A percentile compares a stretch with the other conserved stretches of the same genome.
phyloP scores from a whole-genome alignment of 2,888 invertebrate species.

The Temnothorax rugatulus region DNA sequence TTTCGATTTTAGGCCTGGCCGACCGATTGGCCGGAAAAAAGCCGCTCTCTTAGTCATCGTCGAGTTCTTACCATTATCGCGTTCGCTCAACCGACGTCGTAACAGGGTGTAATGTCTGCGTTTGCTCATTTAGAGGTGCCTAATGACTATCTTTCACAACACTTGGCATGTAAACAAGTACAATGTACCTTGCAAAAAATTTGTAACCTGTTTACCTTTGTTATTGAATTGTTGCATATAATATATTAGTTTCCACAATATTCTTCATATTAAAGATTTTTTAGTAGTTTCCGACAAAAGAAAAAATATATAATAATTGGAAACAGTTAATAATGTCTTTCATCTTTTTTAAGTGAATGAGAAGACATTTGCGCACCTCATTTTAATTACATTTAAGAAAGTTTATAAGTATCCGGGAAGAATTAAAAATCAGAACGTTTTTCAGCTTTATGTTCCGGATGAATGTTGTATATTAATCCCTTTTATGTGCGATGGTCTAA shows the following conservation, averaged over 20 bases:
- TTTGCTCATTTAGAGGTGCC: not conserved
- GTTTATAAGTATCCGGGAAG: not conserved
- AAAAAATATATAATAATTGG: not conserved
- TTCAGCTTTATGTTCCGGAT: not conserved
- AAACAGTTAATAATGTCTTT: not conserved
- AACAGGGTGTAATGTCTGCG: conserved; percentile 38
- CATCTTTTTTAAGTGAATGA: not conserved
- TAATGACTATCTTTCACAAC: conserved; percentile 12
- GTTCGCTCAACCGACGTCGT: conserved; percentile 58
- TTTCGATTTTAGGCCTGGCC: conserved; percentile 80
- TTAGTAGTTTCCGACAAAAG: not conserved
- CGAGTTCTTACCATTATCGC: conserved; percentile 27
- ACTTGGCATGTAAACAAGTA: not conserved
- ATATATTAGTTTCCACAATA: not conserved
- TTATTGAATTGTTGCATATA: not conserved
- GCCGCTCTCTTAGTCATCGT: conserved; percentile 58
- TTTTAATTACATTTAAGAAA: not conserved
- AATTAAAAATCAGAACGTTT: not conserved
- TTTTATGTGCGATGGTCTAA: not conserved
- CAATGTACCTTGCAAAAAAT: not conserved
- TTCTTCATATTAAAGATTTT: not conserved
- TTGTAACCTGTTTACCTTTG: not conserved
- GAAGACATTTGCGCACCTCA: not conserved
- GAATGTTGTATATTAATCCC: not conserved
- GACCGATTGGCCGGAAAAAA: conserved; percentile 59